Base-by-base conservation (phyloP, 2,888 invertebrate species). In the Xanthostigma xanthostigma region DNA sequence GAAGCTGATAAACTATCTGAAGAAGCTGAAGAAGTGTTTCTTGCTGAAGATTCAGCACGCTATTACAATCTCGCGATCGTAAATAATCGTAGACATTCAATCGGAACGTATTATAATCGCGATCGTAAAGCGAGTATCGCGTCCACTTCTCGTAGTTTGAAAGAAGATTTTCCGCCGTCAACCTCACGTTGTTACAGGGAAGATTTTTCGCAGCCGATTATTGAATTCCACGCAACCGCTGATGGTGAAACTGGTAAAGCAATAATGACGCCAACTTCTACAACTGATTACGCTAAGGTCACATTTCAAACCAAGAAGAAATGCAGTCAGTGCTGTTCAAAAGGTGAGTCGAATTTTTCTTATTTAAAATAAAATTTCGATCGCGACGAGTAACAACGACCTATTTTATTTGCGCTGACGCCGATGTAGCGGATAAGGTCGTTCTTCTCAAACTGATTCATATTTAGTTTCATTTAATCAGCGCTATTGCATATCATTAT, bases 21-120 rank as follows among this genome's bases (percentile, higher is more conserved):
- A 49, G 72, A 73, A 52, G 71, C 74, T 35, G 78, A 76, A 53
- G 76, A 78, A 58, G 77, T 81, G 1, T 80, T 81, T 60, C 71
- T 82, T 55, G 74, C 63, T 1, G 65, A 67, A 37, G 69, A 70
- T 34, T 66, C 70, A 49, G 70, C 66, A 3, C 66, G 70, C 46
- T 75, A 75, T 57, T 74, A 74, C 57, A 75, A 76, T 55, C 58
- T 73, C 4, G 62, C 68, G 9, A 65, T 64, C 9, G 72, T 71
- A 1, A 64, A 53, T 48, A 57, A 57, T 44, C 61, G 74, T 37
- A 69, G 84, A 53, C 83, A 83, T 59, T 82, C 82, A 0, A 79
- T 82, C 13, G 79, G 82, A 8, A 78, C 79, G 1, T 81, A 78
- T 44, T 65, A 72, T 2, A 73, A 72, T 2, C 74, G 63, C 36